Evolutionary conservation across 2,888 invertebrate species (phyloP).

Genomic region (Zhengitettix transpicula): DNA sequence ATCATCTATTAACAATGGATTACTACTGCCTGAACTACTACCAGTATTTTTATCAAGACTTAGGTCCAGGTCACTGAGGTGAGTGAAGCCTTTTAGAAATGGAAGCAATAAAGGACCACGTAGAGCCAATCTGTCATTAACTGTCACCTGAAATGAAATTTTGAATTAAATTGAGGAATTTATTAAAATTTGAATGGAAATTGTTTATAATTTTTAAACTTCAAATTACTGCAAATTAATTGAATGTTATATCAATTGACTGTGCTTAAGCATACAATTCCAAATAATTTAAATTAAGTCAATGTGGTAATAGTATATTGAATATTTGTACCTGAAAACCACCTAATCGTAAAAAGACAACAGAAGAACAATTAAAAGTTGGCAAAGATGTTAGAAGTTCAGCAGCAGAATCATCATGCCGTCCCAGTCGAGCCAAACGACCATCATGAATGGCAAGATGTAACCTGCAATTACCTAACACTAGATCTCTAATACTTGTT

Average conservation of each 20-base stretch:
- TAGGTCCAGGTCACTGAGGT: slow-evolving; percentile 31
- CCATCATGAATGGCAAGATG: slow-evolving; percentile 31
- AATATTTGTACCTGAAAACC: slow-evolving; percentile 25
- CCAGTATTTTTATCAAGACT: slow-evolving; percentile 30
- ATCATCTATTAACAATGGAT: slow-evolving; percentile 29
- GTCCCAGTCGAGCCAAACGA: slow-evolving; percentile 23
- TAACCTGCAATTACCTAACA: slow-evolving; percentile 32
- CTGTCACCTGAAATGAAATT: slow-evolving; percentile 21
- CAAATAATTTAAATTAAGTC: too few species aligned
- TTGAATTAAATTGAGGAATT: too few species aligned
- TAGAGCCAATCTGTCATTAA: slow-evolving; percentile 28
- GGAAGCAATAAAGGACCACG: slow-evolving; percentile 31
- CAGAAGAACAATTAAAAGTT: slow-evolving; percentile 28
- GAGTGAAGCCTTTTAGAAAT: slow-evolving; percentile 30
- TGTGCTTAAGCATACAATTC: too few species aligned
- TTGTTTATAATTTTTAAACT: too few species aligned
- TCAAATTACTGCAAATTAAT: too few species aligned
- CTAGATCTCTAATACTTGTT: slow-evolving; percentile 33
- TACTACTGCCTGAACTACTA: slow-evolving; percentile 20
- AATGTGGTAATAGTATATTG: too few species aligned
- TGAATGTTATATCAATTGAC: too few species aligned
- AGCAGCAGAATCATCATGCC: slow-evolving; percentile 25
- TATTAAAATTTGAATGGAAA: too few species aligned
- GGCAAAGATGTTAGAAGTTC: slow-evolving; percentile 24
- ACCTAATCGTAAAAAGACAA: slow-evolving; percentile 31